Evolutionary conservation across 2,888 invertebrate species (phyloP), one percentile per base, ranked within the genome.

Genomic region (Nasonovia ribisnigri): DNA sequence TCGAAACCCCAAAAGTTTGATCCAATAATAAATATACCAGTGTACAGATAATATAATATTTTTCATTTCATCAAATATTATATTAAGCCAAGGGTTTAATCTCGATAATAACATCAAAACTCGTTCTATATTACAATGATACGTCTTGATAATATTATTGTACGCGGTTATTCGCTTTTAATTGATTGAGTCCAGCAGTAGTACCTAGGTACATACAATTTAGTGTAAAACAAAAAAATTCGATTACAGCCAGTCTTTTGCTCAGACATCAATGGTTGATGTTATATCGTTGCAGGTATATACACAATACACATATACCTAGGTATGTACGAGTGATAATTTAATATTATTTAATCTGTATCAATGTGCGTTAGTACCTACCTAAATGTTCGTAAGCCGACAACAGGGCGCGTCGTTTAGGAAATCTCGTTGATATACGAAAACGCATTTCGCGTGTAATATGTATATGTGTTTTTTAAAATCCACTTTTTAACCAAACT

Each of bases 401-500:
- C 60, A 29, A 87, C 86, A 26, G 48, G 60, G 36, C 26, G 10
- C n/a, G 36, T 48, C 86, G 86, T 92, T 92, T 48, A 5, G 29
- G 16, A 87, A 87, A 92, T 87, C 92, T 93, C 89, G 88, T 89
- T 88, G n/a, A n/a, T n/a, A 88, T 87, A 42, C 42, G n/a, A 10
- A 60, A 91, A 91, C 29, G 54, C 42, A 57, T 84, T 91, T 84
- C 43, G 20, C n/a, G 24, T 90, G 20, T 91, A 43, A 24, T 48
- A 60, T 60, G 20, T 77, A 16, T n/a, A 60, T 46, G 13, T 11
- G 16, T 57, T 24, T 57, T 60, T 43, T 20, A 88, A 77, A 88
- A 92, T 88, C n/a, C 92, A 13, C 88, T 67, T 92, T 51, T 88
- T 46, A 42, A 46, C 60, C 51, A 60, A 89, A 89, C 89, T 46